These are phyloP conservation scores for Metridium senile DNA, from an alignment of 92 coral and sea anemone species.

Conservation along the genomic window DNA sequence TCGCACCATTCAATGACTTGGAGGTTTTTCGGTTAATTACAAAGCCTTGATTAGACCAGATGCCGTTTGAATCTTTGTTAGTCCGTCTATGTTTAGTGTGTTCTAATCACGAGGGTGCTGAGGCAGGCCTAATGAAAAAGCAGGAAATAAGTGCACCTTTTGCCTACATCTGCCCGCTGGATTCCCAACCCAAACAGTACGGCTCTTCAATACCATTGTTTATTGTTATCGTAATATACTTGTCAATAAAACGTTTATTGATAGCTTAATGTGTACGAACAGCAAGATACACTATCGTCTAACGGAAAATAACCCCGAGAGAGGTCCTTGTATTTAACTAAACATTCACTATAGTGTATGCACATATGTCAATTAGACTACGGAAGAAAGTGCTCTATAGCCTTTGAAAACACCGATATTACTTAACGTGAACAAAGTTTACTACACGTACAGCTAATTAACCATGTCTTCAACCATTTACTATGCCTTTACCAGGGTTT, in stretches of 20 bases:
- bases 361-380: constrained; percentile 15
- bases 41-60: constrained; percentile 3
- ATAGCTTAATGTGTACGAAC: background rate
- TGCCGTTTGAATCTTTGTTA: background rate
- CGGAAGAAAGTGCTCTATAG: background rate
- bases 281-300: background rate
- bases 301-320: background rate
- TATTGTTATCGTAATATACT: background rate
- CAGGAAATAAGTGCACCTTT: constrained; percentile 5
- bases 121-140: background rate
- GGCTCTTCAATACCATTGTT: background rate
- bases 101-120: background rate
- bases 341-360: background rate
- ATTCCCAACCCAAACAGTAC: background rate
- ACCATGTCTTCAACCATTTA: background rate
- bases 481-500: too few relatives aligned
- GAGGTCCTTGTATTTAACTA: background rate
- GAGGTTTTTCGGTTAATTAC: background rate
- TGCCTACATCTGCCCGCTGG: background rate
- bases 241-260: background rate
- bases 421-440: too few relatives aligned
- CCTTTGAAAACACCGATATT: background rate
- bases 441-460: background rate
- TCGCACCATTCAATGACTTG: background rate
- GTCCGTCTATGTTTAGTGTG: background rate